A percentile compares a stretch with the other conserved stretches of the same genome.
phyloP scores from a whole-genome alignment of 2,797 vertebrate species.

The Pteropus rufus region DNA sequence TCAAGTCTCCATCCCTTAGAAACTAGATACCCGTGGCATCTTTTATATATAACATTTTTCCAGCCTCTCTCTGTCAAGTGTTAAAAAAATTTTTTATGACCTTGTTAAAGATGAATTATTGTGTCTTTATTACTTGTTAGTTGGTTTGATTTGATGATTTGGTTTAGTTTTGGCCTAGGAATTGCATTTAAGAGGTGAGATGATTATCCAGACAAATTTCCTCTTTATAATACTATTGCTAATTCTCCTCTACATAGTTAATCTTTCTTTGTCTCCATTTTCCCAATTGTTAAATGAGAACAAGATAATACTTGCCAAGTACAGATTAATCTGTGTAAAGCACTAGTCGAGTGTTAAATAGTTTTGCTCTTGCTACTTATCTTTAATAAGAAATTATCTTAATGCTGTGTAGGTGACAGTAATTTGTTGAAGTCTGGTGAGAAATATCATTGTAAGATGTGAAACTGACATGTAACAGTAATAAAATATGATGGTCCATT shows the following conservation, averaged over 20 bases:
- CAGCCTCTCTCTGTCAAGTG: not conserved
- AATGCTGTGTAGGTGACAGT: not conserved
- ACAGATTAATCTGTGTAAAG: slow-evolving; percentile 36
- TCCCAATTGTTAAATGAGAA: slow-evolving; percentile 26
- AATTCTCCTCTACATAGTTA: slow-evolving; percentile 3
- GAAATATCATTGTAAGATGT: not conserved
- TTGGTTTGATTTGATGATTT: not conserved
- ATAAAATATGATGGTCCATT: not conserved
- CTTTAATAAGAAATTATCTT: slow-evolving; percentile 26
- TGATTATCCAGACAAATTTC: not conserved
- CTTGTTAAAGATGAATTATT: not conserved
- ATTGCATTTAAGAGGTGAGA: not conserved
- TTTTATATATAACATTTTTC: not conserved
- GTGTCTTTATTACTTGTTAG: not conserved
- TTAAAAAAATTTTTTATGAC: not conserved
- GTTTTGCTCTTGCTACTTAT: slow-evolving; percentile 45
- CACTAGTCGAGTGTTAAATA: slow-evolving; percentile 22
- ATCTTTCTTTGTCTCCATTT: slow-evolving; percentile 22
- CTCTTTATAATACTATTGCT: not conserved
- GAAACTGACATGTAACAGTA: not conserved
- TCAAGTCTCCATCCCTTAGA: not conserved
- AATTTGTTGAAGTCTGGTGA: not conserved
- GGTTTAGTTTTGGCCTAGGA: not conserved
- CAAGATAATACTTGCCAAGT: slow-evolving; percentile 21
- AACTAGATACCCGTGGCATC: not conserved